A percentile compares a stretch with the other conserved stretches of the same genome.
Evolutionary conservation across 2,113 vertebrate species (phyloP).

Genomic region (Calcarius ornatus): DNA sequence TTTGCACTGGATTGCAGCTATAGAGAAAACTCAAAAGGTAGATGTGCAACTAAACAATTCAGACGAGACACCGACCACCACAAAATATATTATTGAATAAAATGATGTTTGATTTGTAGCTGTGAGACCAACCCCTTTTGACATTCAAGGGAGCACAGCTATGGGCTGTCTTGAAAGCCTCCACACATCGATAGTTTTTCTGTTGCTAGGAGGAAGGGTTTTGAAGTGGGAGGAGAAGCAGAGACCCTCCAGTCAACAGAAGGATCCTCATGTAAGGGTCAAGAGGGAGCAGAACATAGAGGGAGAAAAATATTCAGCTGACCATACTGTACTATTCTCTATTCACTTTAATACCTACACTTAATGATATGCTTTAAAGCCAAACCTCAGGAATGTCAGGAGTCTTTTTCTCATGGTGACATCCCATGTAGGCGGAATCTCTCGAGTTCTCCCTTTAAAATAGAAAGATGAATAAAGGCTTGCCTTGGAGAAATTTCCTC

Average conservation of each 20-base stretch:
- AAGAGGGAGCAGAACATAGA: conserved; percentile 62
- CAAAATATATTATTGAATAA: conserved; percentile 70
- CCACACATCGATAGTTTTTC: conserved; percentile 55
- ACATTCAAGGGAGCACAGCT: conserved; percentile 56
- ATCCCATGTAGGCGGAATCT: conserved; percentile 25
- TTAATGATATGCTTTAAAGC: conserved; percentile 50
- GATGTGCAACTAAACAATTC: conserved; percentile 25
- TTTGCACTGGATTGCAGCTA: not conserved
- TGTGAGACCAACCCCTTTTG: conserved; percentile 61
- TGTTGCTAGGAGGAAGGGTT: conserved; percentile 64
- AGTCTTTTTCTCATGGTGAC: conserved; percentile 45
- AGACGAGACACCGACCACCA: conserved; percentile 50
- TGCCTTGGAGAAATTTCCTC: conserved; percentile 49
- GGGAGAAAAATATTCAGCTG: conserved; percentile 39
- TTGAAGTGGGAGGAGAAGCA: conserved; percentile 46
- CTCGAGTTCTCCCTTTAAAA: conserved; percentile 32
- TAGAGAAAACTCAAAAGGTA: conserved; percentile 12
- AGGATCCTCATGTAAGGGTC: conserved; percentile 49
- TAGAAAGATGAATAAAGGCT: conserved; percentile 49
- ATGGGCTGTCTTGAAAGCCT: conserved; percentile 62
- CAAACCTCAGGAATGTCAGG: conserved; percentile 32
- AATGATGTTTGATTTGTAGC: conserved; percentile 73
- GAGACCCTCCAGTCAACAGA: conserved; percentile 61
- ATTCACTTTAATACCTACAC: conserved; percentile 30
- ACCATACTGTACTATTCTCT: conserved; percentile 16